Evolutionary conservation across 1,140 invertebrate species (phyloP), one percentile per base, ranked within the genome.

Genomic region (Cyrtorhinus lividipennis): DNA sequence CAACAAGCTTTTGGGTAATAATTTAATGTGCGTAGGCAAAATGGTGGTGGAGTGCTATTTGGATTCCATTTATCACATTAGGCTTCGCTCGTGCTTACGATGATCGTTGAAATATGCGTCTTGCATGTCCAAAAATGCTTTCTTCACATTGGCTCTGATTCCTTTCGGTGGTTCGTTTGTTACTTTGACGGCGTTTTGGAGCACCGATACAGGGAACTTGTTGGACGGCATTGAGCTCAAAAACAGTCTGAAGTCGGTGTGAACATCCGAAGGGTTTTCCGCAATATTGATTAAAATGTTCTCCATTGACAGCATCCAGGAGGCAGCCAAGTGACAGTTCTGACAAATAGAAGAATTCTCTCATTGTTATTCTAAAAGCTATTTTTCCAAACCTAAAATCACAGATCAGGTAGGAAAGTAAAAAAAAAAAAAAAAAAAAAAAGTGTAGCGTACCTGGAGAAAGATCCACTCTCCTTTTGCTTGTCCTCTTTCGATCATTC

Each of bases 131-230:
- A 80, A 76, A 56, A 93, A 82, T 0, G 90, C 88, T 61, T 87
- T 78, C 66, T 88, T 82, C 0, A 95, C 77, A 72, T 94, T 87
- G 0, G 85, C 81, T 67, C 84, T 81, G 0, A 95, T 74, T 0
- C 92, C 91, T 75, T 90, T 92, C 0, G 92, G 91, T 0, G 91
- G 87, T 71, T 95, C 92, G 70, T 92, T 93, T 0, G 90, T 95
- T 48, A 95, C 89, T 76, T 95, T 95, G 0, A 95, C 85, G 38
- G 90, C 87, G 71, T 93, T 93, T 72, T 95, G 90, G 3, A 95
- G 77, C 1, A 95, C 84, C 0, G 88, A 88, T 0, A 93, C 87
- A 0, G 92, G 92, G 72, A 96, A 96, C n/a, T 78, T 75, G n/a
- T 73, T 80, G 22, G 76, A 87, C 64, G 80, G 92, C 90, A 85